Percentiles rank a stretch among this genome's conserved stretches.
Conservation (phyloP, 2,113 vertebrate genomes). For the Verasper variegatus region DNA sequence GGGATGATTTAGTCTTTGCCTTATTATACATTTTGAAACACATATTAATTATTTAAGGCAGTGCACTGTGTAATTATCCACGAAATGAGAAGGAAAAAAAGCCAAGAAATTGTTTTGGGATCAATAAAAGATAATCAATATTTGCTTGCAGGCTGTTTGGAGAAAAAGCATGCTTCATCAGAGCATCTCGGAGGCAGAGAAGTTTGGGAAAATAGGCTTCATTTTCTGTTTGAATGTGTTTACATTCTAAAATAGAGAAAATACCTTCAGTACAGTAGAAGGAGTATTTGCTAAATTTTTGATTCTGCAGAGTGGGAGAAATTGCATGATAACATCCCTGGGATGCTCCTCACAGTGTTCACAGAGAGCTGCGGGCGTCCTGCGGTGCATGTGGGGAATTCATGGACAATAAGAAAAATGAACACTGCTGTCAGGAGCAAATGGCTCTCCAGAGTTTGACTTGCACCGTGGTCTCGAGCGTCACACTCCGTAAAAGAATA, state of each 20-base stretch:
- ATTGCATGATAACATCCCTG: constrained; percentile 29
- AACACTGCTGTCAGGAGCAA: constrained; percentile 38
- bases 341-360: constrained; percentile 27
- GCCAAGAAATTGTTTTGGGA: constrained; percentile 1
- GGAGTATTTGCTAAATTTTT: constrained; percentile 10
- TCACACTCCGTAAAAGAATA: constrained; percentile 30
- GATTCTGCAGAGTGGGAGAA: constrained; percentile 28
- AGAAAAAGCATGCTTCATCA: constrained; percentile 21
- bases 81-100: constrained; percentile 13
- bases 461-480: constrained; percentile 29
- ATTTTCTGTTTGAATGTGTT: neutral
- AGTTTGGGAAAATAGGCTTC: constrained; percentile 36
- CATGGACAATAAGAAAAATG: constrained; percentile 45
- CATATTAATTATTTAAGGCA: neutral
- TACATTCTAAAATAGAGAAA: neutral
- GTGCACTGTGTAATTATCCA: neutral
- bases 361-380: constrained; percentile 29
- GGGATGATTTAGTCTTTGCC: constrained; percentile 4
- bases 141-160: constrained; percentile 2
- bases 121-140: constrained; percentile 12
- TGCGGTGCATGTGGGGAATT: constrained; percentile 32
- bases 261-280: neutral
- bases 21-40: neutral
- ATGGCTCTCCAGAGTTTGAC: constrained; percentile 50
- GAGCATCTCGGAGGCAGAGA: constrained; percentile 35